Evolutionary conservation across 2,113 vertebrate genomes (phyloP), one percentile per base, ranked within the genome.

Genomic region (Herpetotheres cachinnans): DNA sequence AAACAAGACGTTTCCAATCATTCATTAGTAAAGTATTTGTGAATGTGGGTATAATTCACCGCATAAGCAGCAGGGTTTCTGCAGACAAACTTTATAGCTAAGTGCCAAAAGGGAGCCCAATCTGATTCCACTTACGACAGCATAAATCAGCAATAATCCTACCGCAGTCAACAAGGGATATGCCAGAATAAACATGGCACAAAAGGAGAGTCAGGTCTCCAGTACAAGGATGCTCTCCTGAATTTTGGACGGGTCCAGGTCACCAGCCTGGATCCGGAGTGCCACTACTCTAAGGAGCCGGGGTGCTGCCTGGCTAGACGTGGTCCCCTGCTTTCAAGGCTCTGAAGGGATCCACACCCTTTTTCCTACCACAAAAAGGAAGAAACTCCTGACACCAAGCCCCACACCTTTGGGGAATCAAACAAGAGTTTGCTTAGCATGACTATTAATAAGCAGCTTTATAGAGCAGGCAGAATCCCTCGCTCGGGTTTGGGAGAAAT

Each of bases 21-120:
- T 84, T 95, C 96, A 97, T 97, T 97, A 97, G 96, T 90, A 97
- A 96, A 97, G 93, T 90, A 93, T 97, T 97, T 97, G 95, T 90
- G 93, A 96, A 88, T 5, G 26, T 2, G 24, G 73, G 77, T 87
- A 92, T 95, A 97, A 97, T 72, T 96, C 93, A 96, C 81, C 4
- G 6, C 82, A 29, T 84, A 92, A 96, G 92, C 91, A 89, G 95
- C 92, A 81, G 91, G 95, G 81, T 40, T 95, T 52, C 92, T 94
- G 94, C 82, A 93, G 87, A 79, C 89, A 85, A 93, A 94, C 81
- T 94, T 95, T 93, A 93, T 59, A 94, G 91, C 91, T 93, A 82
- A 95, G 86, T 76, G 90, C 88, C 96, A 95, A 97, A 92, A 91
- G 92, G 94, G 93, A 91, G 90, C 90, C 93, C 80, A 86, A 91